phyloP scores from a whole-genome alignment of 2,113 vertebrate genomes.

The Hepsetus odoe region DNA sequence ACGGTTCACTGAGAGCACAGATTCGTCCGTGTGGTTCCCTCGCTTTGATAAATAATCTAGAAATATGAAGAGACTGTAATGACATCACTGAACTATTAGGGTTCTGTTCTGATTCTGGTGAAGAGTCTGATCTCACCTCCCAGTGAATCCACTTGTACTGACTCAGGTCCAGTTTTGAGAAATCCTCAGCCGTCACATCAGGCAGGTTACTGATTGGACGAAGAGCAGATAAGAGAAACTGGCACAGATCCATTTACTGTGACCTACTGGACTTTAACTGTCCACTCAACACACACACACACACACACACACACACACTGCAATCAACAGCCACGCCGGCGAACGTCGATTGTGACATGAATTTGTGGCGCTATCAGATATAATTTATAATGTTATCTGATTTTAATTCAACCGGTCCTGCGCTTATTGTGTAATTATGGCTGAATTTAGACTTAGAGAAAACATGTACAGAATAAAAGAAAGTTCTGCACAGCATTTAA shows the following conservation, averaged over 20 bases:
- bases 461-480: no score
- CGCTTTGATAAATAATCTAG: no score
- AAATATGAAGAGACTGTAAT: no score
- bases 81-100: no score
- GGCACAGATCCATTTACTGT: neutral
- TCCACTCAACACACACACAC: neutral
- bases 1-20: no score
- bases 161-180: conserved; percentile 81
- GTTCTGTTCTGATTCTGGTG: no score
- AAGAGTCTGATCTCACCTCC: conserved; percentile 80
- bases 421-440: no score
- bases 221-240: conserved; percentile 6
- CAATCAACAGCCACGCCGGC: neutral
- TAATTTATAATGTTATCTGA: neutral
- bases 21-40: no score
- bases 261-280: neutral
- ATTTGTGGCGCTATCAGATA: no score
- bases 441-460: no score
- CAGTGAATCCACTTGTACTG: conserved; percentile 93
- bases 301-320: conserved; percentile 2
- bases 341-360: neutral
- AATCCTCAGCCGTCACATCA: conserved; percentile 83
- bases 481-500: no score
- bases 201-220: conserved; percentile 82
- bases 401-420: neutral